Conservation (phyloP, 2,113 vertebrate species). For the Cynopterus brachyotis region DNA sequence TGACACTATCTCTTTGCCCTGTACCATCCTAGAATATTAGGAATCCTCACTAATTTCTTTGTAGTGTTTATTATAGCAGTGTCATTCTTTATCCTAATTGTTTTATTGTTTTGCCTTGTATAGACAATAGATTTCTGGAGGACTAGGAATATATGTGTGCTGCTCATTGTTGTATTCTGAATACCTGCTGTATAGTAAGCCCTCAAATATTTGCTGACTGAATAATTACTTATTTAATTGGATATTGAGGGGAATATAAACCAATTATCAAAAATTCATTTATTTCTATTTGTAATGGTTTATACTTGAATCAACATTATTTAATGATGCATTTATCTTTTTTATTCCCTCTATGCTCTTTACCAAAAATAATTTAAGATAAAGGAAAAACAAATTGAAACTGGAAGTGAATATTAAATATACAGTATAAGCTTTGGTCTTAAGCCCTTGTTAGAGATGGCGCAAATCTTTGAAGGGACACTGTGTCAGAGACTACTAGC, state of each 20-base stretch:
- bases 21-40: background rate
- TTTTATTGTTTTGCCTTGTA: background rate
- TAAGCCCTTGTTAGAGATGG: background rate
- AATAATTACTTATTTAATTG: background rate
- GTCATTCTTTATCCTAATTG: background rate
- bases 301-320: background rate
- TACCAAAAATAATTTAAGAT: background rate
- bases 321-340: background rate
- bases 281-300: slow-evolving; percentile 16
- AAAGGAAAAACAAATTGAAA: background rate
- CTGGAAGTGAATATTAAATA: background rate
- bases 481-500: background rate
- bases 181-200: background rate
- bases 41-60: background rate
- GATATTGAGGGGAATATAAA: background rate
- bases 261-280: background rate
- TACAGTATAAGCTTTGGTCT: background rate
- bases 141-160: background rate
- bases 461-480: background rate
- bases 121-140: background rate
- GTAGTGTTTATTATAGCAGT: background rate
- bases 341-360: background rate
- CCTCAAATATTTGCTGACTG: background rate
- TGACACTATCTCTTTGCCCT: background rate
- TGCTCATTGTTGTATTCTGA: background rate